phyloP scores from a whole-genome alignment of 2,888 invertebrate genomes.

The Cordylochernes scorpioides region DNA sequence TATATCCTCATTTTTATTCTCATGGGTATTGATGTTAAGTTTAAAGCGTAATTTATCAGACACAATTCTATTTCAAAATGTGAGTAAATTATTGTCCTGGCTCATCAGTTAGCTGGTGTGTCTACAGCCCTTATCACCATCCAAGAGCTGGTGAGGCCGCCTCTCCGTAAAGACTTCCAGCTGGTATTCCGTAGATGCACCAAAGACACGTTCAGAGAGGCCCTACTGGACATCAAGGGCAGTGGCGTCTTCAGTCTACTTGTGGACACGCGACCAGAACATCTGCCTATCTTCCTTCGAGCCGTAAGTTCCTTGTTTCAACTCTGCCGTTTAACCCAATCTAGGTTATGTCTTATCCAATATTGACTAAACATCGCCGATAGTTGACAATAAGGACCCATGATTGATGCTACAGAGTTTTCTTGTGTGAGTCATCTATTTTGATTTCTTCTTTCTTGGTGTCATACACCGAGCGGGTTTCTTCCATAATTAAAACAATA shows the following conservation, averaged over 20 bases:
- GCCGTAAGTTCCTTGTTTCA: conserved; percentile 36
- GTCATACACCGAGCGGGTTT: no score
- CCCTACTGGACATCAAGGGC: conserved; percentile 52
- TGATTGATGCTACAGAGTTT: no score
- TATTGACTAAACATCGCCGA: no score
- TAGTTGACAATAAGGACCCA: no score
- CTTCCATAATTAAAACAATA: no score
- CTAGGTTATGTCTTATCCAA: no score
- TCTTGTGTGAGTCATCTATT: no score
- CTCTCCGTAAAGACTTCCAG: conserved; percentile 26
- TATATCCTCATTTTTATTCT: no score
- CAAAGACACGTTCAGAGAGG: conserved; percentile 38
- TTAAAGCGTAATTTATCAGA: no score
- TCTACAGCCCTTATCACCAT: conserved; percentile 50
- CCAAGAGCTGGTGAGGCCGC: conserved; percentile 44
- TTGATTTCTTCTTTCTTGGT: no score
- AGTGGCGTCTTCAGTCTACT: conserved; percentile 63
- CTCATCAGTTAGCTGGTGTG: background rate
- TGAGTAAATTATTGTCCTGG: background rate
- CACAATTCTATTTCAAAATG: background rate
- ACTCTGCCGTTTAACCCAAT: no score
- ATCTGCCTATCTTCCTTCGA: conserved; percentile 52
- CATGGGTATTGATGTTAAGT: no score
- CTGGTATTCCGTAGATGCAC: conserved; percentile 39
- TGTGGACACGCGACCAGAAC: conserved; percentile 48